A percentile compares a stretch with the other conserved stretches of the same genome.
These are phyloP conservation scores for Parasteatoda lunata DNA, from an alignment of 2,888 invertebrate genomes.

Conservation along the genomic window DNA sequence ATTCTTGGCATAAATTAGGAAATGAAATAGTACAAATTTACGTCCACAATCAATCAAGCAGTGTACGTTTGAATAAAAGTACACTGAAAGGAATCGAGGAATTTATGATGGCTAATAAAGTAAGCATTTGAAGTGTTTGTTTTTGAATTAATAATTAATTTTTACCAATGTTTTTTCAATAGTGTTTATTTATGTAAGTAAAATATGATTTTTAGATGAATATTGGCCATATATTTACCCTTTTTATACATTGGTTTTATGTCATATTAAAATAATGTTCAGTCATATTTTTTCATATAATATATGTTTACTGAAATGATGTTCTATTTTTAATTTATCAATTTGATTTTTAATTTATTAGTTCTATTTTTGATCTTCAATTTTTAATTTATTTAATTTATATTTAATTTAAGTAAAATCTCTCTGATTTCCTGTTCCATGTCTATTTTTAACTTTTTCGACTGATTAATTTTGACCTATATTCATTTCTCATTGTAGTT, in stretches of 20 bases:
- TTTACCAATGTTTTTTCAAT: neutral
- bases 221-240: no score
- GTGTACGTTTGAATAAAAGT: constrained; percentile 72
- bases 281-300: neutral
- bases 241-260: no score
- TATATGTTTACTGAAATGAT: neutral
- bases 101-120: constrained; percentile 87
- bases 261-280: no score
- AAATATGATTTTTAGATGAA: neutral
- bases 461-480: no score
- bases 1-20: constrained; percentile 85
- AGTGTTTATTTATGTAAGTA: neutral
- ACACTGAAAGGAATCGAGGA: constrained; percentile 87
- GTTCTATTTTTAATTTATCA: neutral
- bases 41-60: constrained; percentile 77
- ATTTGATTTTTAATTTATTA: neutral
- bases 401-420: no score
- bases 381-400: neutral
- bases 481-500: no score
- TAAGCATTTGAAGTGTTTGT: constrained; percentile 70
- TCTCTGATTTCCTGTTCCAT: no score
- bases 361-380: neutral
- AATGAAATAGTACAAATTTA: constrained; percentile 94
- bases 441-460: no score
- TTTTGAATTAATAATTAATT: neutral